phyloP scores from a whole-genome alignment of 1,140 invertebrate species.

The Drosophila sulfurigaster region DNA sequence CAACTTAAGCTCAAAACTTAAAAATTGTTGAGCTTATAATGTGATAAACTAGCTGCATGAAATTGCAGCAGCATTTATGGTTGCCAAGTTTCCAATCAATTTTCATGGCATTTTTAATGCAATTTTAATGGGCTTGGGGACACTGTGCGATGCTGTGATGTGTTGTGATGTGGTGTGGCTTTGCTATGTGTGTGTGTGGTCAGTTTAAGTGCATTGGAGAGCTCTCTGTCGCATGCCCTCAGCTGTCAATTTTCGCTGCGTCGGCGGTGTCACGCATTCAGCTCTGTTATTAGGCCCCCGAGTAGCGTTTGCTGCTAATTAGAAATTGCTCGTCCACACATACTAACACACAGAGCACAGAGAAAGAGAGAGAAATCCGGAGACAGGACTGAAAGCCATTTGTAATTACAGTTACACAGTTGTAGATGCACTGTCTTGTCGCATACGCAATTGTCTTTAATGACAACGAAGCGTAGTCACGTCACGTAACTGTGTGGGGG shows the following conservation, averaged over 20 bases:
- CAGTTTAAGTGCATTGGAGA: conserved; percentile 49
- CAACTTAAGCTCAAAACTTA: neutral
- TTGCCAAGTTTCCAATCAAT: conserved; percentile 2
- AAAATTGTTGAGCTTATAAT: neutral
- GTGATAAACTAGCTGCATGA: neutral
- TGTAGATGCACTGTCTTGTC: conserved; percentile 35
- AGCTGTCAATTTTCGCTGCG: conserved; percentile 43
- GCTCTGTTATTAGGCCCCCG: conserved; percentile 69
- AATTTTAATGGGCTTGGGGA: neutral
- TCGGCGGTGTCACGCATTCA: conserved; percentile 54
- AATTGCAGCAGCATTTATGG: neutral
- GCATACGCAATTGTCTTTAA: conserved; percentile 30
- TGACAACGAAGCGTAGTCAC: conserved; percentile 20
- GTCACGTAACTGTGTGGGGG: conserved; percentile 28
- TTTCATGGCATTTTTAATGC: neutral
- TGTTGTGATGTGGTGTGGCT: neutral
- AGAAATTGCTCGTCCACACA: conserved; percentile 55
- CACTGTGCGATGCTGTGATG: neutral
- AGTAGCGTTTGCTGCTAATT: conserved; percentile 74
- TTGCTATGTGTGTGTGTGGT: conserved; percentile 1
- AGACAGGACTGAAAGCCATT: conserved; percentile 31
- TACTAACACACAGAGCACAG: conserved; percentile 1
- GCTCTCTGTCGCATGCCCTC: conserved; percentile 14
- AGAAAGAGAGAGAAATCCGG: neutral
- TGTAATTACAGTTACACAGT: conserved; percentile 66